A percentile compares a stretch with the other conserved stretches of the same genome.
These are phyloP conservation scores for Rhodeus uyekii DNA, from an alignment of 2,797 vertebrate genomes.

Conservation along the genomic window DNA sequence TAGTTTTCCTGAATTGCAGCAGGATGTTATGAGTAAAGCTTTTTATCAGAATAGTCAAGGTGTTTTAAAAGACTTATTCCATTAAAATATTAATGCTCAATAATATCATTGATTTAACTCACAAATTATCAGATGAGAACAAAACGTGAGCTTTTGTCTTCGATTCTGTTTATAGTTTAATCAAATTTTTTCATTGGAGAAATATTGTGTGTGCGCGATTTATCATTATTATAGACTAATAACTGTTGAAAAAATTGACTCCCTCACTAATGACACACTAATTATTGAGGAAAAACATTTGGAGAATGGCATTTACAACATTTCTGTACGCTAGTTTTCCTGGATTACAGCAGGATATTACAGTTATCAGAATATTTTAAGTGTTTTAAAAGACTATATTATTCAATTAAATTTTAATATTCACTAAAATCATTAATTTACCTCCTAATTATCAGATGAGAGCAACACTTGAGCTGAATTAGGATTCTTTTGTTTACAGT, in stretches of 20 bases:
- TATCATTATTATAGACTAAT: too few species aligned
- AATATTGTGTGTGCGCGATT: too few species aligned
- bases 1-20: neutral
- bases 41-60: neutral
- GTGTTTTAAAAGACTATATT: neutral
- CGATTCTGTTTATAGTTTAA: neutral
- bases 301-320: neutral
- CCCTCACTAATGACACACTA: neutral
- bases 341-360: neutral
- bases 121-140: neutral
- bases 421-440: neutral
- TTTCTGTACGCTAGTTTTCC: neutral
- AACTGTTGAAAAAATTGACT: neutral
- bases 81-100: neutral
- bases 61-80: neutral
- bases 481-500: neutral
- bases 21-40: neutral
- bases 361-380: neutral
- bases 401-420: neutral
- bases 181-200: too few species aligned
- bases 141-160: neutral
- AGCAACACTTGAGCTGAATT: neutral
- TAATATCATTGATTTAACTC: neutral
- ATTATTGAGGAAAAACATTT: neutral
- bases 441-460: neutral